Conservation (phyloP, 2,113 vertebrate genomes). For the Heterotilapia buettikoferi region DNA sequence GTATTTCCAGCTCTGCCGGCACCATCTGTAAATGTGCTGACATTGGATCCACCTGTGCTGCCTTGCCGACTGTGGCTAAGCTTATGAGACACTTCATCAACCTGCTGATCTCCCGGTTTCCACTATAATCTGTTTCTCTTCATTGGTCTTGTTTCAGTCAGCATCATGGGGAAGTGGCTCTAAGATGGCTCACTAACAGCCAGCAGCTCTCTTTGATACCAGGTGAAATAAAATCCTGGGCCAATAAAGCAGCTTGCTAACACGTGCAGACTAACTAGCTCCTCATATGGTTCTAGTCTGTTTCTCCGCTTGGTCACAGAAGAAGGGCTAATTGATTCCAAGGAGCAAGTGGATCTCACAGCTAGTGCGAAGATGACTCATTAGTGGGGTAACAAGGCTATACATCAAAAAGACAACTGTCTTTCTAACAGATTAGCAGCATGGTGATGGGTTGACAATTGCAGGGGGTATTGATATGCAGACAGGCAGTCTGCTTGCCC, state of each 20-base stretch:
- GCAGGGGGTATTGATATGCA: slow-evolving; percentile 61
- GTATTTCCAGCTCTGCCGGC: neutral
- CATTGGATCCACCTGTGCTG: slow-evolving; percentile 46
- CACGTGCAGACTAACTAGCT: slow-evolving; percentile 9
- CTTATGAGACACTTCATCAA: slow-evolving; percentile 67
- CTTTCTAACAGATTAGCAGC: slow-evolving; percentile 71
- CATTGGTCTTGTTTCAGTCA: slow-evolving; percentile 1
- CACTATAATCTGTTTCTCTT: slow-evolving; percentile 20
- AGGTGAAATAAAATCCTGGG: slow-evolving; percentile 15
- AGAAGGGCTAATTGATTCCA: slow-evolving; percentile 76
- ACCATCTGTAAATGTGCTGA: slow-evolving; percentile 51
- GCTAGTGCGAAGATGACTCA: slow-evolving; percentile 79
- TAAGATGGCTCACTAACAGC: slow-evolving; percentile 11
- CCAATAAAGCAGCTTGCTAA: neutral
- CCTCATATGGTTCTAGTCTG: slow-evolving; percentile 64
- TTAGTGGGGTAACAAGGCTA: slow-evolving; percentile 78
- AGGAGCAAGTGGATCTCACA: slow-evolving; percentile 74
- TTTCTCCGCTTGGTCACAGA: slow-evolving; percentile 54
- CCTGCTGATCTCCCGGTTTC: slow-evolving; percentile 23
- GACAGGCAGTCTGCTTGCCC: slow-evolving; percentile 67
- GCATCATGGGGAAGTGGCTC: slow-evolving; percentile 14
- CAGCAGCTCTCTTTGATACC: slow-evolving; percentile 28
- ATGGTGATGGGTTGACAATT: slow-evolving; percentile 31
- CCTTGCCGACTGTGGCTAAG: slow-evolving; percentile 19
- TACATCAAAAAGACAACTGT: slow-evolving; percentile 54